These are phyloP conservation scores for Gonatopus flavifemur DNA, from an alignment of 1,140 invertebrate species.

Conservation along the genomic window DNA sequence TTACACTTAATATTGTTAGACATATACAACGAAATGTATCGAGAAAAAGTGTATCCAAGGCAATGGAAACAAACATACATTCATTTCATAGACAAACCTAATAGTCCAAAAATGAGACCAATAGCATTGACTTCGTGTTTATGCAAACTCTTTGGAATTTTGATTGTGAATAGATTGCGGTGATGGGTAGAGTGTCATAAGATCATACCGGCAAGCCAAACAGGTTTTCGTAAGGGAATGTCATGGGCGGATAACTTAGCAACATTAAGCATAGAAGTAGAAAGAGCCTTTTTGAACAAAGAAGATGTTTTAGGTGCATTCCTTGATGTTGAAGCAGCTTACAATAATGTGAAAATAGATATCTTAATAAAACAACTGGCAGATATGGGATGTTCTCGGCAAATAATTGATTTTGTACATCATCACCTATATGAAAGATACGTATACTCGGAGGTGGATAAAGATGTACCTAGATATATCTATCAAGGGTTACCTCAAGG, in stretches of 20 bases:
- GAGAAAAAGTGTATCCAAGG: not conserved
- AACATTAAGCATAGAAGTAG: no score
- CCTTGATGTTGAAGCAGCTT: not conserved
- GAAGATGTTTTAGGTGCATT: not conserved
- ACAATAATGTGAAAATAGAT: not conserved
- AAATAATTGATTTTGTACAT: not conserved
- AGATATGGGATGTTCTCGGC: not conserved
- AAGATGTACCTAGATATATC: not conserved
- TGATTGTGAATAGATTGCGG: not conserved
- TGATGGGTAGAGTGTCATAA: not conserved
- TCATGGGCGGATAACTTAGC: not conserved
- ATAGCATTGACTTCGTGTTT: not conserved
- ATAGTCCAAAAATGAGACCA: not conserved
- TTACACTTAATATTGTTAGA: not conserved
- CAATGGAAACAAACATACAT: not conserved
- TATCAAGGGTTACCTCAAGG: conserved; percentile 16
- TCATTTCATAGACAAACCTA: not conserved
- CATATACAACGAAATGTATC: conserved; percentile 1
- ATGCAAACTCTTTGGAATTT: not conserved
- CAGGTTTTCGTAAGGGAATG: not conserved
- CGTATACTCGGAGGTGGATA: not conserved
- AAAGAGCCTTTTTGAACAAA: no score
- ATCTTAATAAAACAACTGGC: not conserved
- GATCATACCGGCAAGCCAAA: not conserved
- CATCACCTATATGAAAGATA: not conserved